Conservation (phyloP, 2,888 invertebrate genomes). For the Ctenicera cuprea region DNA sequence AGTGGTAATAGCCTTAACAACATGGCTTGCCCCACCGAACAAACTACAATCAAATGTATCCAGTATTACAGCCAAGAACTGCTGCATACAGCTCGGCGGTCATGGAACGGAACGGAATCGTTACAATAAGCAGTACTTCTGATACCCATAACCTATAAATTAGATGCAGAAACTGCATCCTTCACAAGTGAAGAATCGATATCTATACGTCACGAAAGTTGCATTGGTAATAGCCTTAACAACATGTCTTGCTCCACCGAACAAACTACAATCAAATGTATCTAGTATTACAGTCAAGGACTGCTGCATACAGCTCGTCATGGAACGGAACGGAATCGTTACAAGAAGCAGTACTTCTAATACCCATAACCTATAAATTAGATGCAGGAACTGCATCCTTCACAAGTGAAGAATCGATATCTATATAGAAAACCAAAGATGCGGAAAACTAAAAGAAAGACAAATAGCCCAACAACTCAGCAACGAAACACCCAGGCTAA, state of each 20-base stretch:
- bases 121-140: too few relatives aligned
- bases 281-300: too few relatives aligned
- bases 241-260: too few relatives aligned
- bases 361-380: neutral
- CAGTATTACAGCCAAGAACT: conserved; percentile 1
- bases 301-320: too few relatives aligned
- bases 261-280: too few relatives aligned
- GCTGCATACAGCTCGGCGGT: neutral
- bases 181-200: too few relatives aligned
- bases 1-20: conserved; percentile 13
- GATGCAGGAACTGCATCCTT: conserved; percentile 22
- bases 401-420: conserved; percentile 16
- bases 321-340: neutral
- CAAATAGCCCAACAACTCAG: neutral
- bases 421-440: conserved; percentile 26
- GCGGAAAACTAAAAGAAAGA: conserved; percentile 28
- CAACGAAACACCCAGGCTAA: conserved; percentile 12
- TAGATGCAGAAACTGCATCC: too few relatives aligned
- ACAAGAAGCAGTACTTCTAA: neutral
- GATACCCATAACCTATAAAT: too few relatives aligned
- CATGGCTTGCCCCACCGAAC: neutral
- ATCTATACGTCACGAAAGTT: too few relatives aligned
- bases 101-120: conserved; percentile 23
- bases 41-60: conserved; percentile 19
- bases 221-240: too few relatives aligned